Evolutionary conservation across 2,888 invertebrate genomes (phyloP).

Genomic region (Lucinisca nassula): DNA sequence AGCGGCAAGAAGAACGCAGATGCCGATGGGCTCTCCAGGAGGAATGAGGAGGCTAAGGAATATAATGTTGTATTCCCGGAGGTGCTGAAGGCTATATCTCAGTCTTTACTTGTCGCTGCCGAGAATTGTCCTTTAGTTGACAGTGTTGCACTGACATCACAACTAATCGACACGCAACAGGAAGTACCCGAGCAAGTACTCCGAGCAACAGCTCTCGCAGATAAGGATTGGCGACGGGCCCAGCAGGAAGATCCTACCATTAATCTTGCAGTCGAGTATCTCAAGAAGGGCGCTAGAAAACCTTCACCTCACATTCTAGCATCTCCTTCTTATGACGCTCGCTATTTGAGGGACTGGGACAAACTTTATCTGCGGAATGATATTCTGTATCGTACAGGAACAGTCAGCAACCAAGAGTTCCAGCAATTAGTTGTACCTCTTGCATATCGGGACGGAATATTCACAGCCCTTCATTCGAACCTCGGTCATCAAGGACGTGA

Average conservation of each 20-base stretch:
- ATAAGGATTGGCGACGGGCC: neutral
- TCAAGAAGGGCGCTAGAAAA: neutral
- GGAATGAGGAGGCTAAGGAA: neutral
- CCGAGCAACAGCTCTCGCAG: neutral
- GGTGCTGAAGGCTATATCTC: too few species aligned
- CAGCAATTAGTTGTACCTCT: slow-evolving; percentile 39
- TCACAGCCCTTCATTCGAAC: slow-evolving; percentile 38
- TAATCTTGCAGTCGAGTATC: slow-evolving; percentile 2
- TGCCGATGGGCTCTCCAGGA: neutral
- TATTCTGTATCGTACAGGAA: slow-evolving; percentile 27
- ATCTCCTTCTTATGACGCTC: neutral
- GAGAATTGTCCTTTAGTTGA: neutral
- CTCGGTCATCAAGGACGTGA: slow-evolving; percentile 52
- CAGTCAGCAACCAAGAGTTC: neutral
- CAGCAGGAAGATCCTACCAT: neutral
- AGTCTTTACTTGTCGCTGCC: too few species aligned
- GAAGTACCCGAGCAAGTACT: slow-evolving; percentile 21
- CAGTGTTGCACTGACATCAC: neutral
- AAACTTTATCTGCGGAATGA: slow-evolving; percentile 11
- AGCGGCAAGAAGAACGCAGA: neutral
- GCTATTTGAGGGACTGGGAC: slow-evolving; percentile 16
- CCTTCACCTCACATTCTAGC: neutral
- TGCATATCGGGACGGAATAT: neutral
- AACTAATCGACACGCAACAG: neutral
- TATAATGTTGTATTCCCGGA: too few species aligned